Base-by-base conservation (phyloP, 2,888 invertebrate species). In the Callinectes sapidus region DNA sequence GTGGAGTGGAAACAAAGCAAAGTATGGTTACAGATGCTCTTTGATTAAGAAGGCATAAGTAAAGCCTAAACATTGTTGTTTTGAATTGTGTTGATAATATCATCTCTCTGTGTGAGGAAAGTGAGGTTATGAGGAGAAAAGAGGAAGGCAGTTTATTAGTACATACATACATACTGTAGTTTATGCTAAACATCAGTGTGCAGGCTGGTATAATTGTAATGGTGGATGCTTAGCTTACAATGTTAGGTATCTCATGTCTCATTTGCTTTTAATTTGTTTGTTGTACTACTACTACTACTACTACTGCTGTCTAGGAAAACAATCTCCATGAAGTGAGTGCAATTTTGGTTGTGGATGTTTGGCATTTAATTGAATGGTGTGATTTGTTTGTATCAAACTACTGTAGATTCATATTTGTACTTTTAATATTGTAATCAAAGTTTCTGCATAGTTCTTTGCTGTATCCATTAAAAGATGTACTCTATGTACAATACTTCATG, bases 321-420 rank as follows among this genome's bases (percentile, higher is more conserved):
- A 71, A 71, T 71, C 71, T 71, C 18, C 61, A 23, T n/a, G 71
- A n/a, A 71, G 28, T 28, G 71, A 71, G 71, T 71, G 71, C 71
- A 71, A 71, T 71, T 71, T 28, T 71, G 71, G 71, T 71, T 71
- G 71, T 71, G 71, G 71, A 71, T 71, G 28, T 28, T 71, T 71
- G 71, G 28, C 71, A 71, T 71, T 71, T 71, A 71, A 28, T 71
- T 71, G 71, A 71, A 71, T 71, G 71, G 71, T 71, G 71, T 71
- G 71, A 71, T 71, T n/a, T 71, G 71, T 71, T 71, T 71, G n/a
- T 28, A 71, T 71, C 71, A 71, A 71, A 71, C 71, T 71, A n/a
- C 71, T 71, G 28, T 71, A 71, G 71, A 28, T 71, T 71, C 28
- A 71, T 71, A 71, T 71, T 71, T 71, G 28, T 28, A 71, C 71